Base-by-base conservation (phyloP, 2,888 invertebrate genomes). In the Argyresthia goedartella region DNA sequence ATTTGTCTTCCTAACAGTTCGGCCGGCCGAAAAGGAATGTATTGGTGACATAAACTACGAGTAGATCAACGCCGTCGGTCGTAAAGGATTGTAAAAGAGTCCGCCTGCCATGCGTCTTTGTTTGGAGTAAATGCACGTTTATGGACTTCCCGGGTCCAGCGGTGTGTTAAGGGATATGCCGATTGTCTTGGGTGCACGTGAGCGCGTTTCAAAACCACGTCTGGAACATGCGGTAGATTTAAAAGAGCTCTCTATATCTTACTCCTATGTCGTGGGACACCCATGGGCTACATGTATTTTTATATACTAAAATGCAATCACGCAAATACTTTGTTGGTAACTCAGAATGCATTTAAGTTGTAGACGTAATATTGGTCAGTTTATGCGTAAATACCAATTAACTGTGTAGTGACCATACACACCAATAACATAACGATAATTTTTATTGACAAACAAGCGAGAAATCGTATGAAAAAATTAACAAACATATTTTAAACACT, bases 61-160 rank as follows among this genome's bases (percentile, higher is more conserved):
- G 25, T 25, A 61, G 56, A 57, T 59, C 56, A 45, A 50, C 48
- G 42, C 46, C n/a, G 13, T 44, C 50, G 53, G 52, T 60, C 58
- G 60, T 65, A 67, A 67, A 64, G 65, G 66, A 67, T 68, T 64
- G 25, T 25, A 25, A 25, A 25, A 25, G 25, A 25, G 6, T 25
- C 25, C 57, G 59, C 53, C 55, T 50, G 60, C 56, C 59, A 69
- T 71, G 64, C 62, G 62, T 73, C 71, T 71, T 67, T 63, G 67
- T 73, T 74, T 66, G 53, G 56, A 58, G 52, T 54, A 60, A 67
- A 62, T 14, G 15, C 35, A 13, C 16, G 14, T 49, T 36, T 49
- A 49, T 49, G 9, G 39, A 16, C 11, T 36, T 14, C 6, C 10
- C 39, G n/a, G 39, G n/a, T 8, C 6, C 44, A 16, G 0, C 4